phyloP scores from a whole-genome alignment of 1,140 invertebrate genomes.

The Semibalanus balanoides region DNA sequence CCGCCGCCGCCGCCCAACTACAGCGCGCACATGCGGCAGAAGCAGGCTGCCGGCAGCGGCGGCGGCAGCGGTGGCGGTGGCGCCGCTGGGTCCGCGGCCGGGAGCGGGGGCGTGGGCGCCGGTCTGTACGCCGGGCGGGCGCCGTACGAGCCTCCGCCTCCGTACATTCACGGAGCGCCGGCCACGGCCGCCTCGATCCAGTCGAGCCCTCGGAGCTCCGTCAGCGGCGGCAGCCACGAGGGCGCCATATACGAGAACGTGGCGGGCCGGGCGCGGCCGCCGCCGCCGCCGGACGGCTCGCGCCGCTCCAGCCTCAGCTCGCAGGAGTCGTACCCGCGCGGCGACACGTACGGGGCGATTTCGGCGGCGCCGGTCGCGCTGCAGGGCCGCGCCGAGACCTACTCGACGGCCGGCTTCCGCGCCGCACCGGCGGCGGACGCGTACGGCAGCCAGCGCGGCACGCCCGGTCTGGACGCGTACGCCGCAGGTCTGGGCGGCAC shows the following conservation, averaged over 20 bases:
- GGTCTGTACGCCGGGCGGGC: conserved; percentile 28
- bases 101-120: too few species aligned
- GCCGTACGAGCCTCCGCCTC: conserved; percentile 28
- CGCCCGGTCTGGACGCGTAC: neutral
- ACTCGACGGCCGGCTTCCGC: neutral
- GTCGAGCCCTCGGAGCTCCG: conserved; percentile 40
- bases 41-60: conserved; percentile 6
- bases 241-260: neutral
- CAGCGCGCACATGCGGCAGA: neutral
- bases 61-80: neutral
- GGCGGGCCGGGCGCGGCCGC: neutral
- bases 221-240: conserved; percentile 43
- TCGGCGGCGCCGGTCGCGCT: neutral
- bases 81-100: too few species aligned
- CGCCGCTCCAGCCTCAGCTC: neutral
- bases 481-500: neutral
- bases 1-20: conserved; percentile 5
- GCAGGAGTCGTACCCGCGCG: neutral
- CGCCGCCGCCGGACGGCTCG: neutral
- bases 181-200: conserved; percentile 25
- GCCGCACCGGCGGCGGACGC: neutral
- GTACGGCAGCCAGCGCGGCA: neutral
- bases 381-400: neutral
- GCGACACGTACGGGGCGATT: neutral
- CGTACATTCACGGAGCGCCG: conserved; percentile 15